phyloP scores from a whole-genome alignment of 2,888 invertebrate genomes.

The Mythimna impura region DNA sequence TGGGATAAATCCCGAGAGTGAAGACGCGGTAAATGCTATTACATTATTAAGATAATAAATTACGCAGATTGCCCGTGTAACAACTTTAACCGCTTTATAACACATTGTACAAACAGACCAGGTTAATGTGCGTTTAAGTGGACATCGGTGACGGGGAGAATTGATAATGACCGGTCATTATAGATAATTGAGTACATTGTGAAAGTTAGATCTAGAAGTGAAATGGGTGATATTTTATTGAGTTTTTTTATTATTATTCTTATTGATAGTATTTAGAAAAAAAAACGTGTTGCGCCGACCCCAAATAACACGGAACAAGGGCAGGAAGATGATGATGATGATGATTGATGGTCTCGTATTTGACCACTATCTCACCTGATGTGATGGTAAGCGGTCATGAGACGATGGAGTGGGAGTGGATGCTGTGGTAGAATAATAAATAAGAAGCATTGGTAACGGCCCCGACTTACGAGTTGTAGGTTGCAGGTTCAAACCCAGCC shows the following conservation, averaged over 20 bases:
- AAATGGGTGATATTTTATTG: slow-evolving; percentile 24
- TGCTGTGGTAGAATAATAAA: too few species aligned
- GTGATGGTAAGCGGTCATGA: too few species aligned
- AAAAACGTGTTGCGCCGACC: too few species aligned
- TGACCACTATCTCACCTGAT: too few species aligned
- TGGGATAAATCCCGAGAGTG: neutral
- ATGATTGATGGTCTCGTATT: too few species aligned
- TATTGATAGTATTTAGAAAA: too few species aligned
- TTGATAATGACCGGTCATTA: slow-evolving; percentile 64
- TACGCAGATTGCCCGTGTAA: slow-evolving; percentile 50
- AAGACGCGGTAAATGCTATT: neutral
- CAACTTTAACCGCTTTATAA: slow-evolving; percentile 48
- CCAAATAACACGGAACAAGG: too few species aligned
- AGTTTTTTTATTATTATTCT: neutral
- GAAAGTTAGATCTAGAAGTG: slow-evolving; percentile 42
- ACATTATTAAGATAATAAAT: slow-evolving; percentile 18
- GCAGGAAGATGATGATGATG: too few species aligned
- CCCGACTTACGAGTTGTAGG: too few species aligned
- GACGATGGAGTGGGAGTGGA: too few species aligned
- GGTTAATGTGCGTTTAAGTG: slow-evolving; percentile 71
- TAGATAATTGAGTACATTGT: slow-evolving; percentile 45
- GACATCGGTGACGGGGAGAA: slow-evolving; percentile 60
- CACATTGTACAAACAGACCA: slow-evolving; percentile 64
- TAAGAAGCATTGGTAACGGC: too few species aligned
- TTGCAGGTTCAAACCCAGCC: too few species aligned